Evolutionary conservation across 2,888 invertebrate genomes (phyloP).

Genomic region (Synergus japonicus): DNA sequence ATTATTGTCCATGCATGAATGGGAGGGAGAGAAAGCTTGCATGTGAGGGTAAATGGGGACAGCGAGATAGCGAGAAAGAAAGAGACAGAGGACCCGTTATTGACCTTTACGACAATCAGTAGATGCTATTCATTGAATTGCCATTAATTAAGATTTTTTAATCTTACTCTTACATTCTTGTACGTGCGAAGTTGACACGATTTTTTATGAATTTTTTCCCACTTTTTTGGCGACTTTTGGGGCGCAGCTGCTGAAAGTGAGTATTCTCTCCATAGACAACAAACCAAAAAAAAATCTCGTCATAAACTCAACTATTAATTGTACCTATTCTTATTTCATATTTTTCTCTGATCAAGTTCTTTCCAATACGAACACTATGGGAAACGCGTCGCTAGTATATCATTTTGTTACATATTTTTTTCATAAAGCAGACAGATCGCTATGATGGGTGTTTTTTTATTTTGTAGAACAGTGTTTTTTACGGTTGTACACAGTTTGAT

Average conservation of each 20-base stretch:
- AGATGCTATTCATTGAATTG: slow-evolving; percentile 65
- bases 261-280: slow-evolving; percentile 64
- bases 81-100: slow-evolving; percentile 63
- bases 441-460: slow-evolving; percentile 41
- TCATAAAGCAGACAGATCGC: slow-evolving; percentile 37
- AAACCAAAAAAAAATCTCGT: slow-evolving; percentile 37
- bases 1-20: slow-evolving; percentile 60
- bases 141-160: slow-evolving; percentile 61
- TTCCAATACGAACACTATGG: slow-evolving; percentile 30
- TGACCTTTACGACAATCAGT: slow-evolving; percentile 62
- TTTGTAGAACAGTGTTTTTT: slow-evolving; percentile 39
- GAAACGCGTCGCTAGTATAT: slow-evolving; percentile 41
- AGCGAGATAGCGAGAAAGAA: slow-evolving; percentile 52
- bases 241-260: slow-evolving; percentile 76
- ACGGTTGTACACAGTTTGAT: slow-evolving; percentile 40
- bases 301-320: neutral
- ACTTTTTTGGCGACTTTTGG: slow-evolving; percentile 77
- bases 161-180: slow-evolving; percentile 61
- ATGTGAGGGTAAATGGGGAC: slow-evolving; percentile 50
- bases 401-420: slow-evolving; percentile 24
- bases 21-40: slow-evolving; percentile 59
- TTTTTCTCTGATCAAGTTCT: slow-evolving; percentile 31
- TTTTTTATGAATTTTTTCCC: slow-evolving; percentile 76
- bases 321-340: neutral
- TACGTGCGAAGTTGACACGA: slow-evolving; percentile 75